Evolutionary conservation across 2,888 invertebrate species (phyloP).

Genomic region (Trachelus troglodyta): DNA sequence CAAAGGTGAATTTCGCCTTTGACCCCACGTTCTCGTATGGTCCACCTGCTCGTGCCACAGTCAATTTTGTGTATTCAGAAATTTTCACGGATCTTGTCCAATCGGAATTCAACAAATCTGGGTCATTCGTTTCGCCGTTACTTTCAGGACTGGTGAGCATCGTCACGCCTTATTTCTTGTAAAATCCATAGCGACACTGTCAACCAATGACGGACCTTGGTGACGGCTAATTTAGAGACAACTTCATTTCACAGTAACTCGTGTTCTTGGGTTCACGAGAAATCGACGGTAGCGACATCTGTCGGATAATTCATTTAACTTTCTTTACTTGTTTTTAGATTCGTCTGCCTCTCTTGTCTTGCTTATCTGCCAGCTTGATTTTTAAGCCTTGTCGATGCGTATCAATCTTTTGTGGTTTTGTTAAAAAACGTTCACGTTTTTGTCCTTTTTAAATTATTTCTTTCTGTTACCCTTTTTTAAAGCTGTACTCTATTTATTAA

Average conservation of each 20-base stretch:
- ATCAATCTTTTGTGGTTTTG: not conserved
- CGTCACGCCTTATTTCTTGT: not conserved
- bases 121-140: not conserved
- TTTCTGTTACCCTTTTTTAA: too few relatives aligned
- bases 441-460: too few relatives aligned
- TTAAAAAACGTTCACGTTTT: too few relatives aligned
- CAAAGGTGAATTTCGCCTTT: not conserved
- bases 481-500: not conserved
- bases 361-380: not conserved
- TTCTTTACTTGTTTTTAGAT: not conserved
- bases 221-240: not conserved
- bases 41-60: not conserved
- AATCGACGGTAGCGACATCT: slow-evolving; percentile 20
- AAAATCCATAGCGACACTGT: not conserved
- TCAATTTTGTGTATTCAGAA: not conserved
- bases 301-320: slow-evolving; percentile 24
- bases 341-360: not conserved
- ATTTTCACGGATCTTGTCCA: not conserved
- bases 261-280: not conserved
- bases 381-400: not conserved
- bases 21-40: not conserved
- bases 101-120: not conserved
- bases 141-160: not conserved
- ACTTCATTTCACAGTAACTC: not conserved
- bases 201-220: not conserved